Conservation (phyloP, 2,888 invertebrate species). For the Dexiosoma caninum region DNA sequence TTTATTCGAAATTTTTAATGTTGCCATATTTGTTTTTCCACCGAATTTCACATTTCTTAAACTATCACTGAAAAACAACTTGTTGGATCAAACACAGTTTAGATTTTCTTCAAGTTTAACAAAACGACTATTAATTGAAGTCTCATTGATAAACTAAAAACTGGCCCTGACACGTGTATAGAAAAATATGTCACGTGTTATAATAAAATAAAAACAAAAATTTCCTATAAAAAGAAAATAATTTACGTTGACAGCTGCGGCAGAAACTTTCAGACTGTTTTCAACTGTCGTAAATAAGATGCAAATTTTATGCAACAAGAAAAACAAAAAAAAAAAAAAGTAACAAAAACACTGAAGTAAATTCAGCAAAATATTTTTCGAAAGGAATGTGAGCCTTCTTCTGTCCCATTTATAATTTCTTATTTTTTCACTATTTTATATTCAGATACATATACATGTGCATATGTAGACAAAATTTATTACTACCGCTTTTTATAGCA, state of each 20-base stretch:
- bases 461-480: constrained; percentile 14
- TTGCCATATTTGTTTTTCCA: too few relatives aligned
- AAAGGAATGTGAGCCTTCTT: constrained; percentile 3
- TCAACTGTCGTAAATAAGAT: constrained; percentile 39
- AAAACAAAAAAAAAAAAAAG: neutral
- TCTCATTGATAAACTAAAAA: too few relatives aligned
- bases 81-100: too few relatives aligned
- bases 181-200: constrained; percentile 27
- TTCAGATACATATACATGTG: too few relatives aligned
- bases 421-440: neutral
- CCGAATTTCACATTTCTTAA: too few relatives aligned
- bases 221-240: constrained; percentile 33
- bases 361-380: neutral
- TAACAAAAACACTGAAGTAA: neutral
- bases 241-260: constrained; percentile 47
- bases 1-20: too few relatives aligned
- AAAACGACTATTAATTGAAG: too few relatives aligned
- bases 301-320: constrained; percentile 49
- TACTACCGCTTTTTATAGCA: constrained; percentile 11
- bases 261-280: constrained; percentile 42
- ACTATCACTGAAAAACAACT: too few relatives aligned
- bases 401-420: neutral
- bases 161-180: too few relatives aligned
- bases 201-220: constrained; percentile 29
- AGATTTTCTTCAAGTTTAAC: too few relatives aligned